Percentiles rank a stretch among this genome's conserved stretches.
phyloP scores from a whole-genome alignment of 1,140 invertebrate genomes.

The Drosophila truncata region DNA sequence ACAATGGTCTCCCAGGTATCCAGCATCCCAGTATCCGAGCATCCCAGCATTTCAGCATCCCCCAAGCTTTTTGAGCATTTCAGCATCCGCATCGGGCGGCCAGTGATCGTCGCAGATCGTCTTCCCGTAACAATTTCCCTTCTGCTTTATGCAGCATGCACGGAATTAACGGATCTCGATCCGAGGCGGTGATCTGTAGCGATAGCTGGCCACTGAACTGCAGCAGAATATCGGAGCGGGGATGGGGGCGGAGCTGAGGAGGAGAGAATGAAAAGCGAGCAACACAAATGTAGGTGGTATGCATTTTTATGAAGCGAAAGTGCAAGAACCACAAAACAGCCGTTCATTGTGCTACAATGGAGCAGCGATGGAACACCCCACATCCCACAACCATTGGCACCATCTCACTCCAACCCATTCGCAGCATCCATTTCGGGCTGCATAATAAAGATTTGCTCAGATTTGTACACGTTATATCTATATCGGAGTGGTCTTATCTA shows the following conservation, averaged over 20 bases:
- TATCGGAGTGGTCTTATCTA: conserved; percentile 62
- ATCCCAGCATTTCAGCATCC: conserved; percentile 4
- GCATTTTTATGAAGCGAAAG: conserved; percentile 81
- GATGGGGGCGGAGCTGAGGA: background rate
- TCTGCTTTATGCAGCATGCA: conserved; percentile 74
- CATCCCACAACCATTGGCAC: background rate
- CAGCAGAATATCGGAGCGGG: conserved; percentile 6
- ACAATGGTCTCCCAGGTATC: conserved; percentile 64
- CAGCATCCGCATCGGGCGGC: conserved; percentile 44
- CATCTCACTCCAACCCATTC: background rate
- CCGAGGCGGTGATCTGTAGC: conserved; percentile 8
- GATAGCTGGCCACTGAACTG: conserved; percentile 50
- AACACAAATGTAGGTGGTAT: conserved; percentile 77
- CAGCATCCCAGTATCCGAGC: conserved; percentile 31
- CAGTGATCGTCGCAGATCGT: conserved; percentile 54
- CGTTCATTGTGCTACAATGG: conserved; percentile 71
- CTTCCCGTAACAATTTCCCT: conserved; percentile 77
- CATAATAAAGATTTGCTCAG: conserved; percentile 43
- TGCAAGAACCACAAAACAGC: conserved; percentile 75
- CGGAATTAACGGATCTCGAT: conserved; percentile 66
- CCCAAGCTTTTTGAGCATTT: conserved; percentile 5
- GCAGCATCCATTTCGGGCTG: conserved; percentile 20
- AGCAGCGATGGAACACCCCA: background rate
- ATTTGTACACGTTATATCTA: conserved; percentile 43
- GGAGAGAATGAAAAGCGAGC: conserved; percentile 33